phyloP scores from a whole-genome alignment of 2,113 vertebrate species.

The Gymnogyps californianus region DNA sequence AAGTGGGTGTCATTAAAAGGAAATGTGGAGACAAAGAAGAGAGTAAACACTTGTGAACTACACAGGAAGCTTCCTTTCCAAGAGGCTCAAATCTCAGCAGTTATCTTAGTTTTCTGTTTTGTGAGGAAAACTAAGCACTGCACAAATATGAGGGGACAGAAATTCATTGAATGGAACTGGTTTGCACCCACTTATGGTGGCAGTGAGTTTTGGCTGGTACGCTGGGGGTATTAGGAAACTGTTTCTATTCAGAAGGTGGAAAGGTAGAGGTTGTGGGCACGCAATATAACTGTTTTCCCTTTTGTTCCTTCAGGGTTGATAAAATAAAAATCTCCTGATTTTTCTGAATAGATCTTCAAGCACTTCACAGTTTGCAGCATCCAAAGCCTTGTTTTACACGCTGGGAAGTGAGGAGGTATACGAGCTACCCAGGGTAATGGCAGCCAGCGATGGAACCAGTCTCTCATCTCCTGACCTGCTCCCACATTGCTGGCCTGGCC shows the following conservation, averaged over 20 bases:
- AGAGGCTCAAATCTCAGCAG: background rate
- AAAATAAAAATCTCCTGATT: background rate
- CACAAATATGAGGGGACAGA: background rate
- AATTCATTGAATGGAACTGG: background rate
- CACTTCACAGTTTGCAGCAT: background rate
- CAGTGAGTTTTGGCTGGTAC: background rate
- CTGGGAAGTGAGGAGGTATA: background rate
- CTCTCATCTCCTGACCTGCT: background rate
- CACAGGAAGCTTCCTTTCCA: background rate
- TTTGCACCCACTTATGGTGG: background rate
- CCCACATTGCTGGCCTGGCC: background rate
- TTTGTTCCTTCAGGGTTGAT: background rate
- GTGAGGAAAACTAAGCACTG: background rate
- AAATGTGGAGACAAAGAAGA: background rate
- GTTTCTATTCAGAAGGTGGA: background rate
- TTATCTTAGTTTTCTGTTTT: background rate
- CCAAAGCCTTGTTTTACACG: background rate
- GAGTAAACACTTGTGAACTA: rapidly evolving
- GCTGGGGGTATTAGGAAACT: background rate
- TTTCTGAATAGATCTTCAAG: background rate
- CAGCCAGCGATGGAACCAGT: background rate
- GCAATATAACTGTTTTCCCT: background rate
- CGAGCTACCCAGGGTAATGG: background rate
- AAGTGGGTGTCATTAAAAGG: background rate
- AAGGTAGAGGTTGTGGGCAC: background rate